A percentile compares a stretch with the other conserved stretches of the same genome.
These are phyloP conservation scores for Diabrotica undecimpunctata DNA, from an alignment of 1,140 invertebrate genomes.

Conservation along the genomic window DNA sequence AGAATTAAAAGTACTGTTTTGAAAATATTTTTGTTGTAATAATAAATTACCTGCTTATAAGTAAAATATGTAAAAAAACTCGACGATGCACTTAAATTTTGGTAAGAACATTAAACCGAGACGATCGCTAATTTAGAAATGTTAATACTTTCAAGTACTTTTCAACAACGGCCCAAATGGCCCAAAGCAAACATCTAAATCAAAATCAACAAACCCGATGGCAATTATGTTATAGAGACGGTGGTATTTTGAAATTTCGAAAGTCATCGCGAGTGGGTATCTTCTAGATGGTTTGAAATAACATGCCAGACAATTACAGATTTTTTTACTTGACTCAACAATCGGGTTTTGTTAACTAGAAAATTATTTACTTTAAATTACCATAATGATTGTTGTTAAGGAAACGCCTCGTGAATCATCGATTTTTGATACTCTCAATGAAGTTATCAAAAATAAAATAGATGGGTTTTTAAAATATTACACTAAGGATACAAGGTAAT, in stretches of 20 bases:
- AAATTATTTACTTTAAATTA: slow-evolving; percentile 3
- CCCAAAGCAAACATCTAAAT: neutral
- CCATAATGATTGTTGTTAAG: neutral
- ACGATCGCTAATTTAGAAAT: too few relatives aligned
- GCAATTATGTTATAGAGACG: slow-evolving; percentile 2
- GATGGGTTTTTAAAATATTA: too few relatives aligned
- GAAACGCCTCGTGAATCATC: neutral
- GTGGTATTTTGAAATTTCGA: neutral
- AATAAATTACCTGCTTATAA: too few relatives aligned
- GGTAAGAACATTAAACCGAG: too few relatives aligned
- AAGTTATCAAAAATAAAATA: too few relatives aligned
- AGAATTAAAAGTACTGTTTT: too few relatives aligned
- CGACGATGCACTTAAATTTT: too few relatives aligned
- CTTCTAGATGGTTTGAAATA: slow-evolving; percentile 3
- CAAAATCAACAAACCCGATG: neutral
- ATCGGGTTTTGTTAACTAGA: neutral
- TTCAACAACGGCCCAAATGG: neutral
- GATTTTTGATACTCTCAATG: too few relatives aligned
- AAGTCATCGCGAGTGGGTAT: neutral
- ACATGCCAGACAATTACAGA: slow-evolving; percentile 3
- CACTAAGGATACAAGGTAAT: too few relatives aligned
- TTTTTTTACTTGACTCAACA: neutral
- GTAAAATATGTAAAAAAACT: too few relatives aligned
- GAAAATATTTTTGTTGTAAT: too few relatives aligned
- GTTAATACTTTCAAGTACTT: too few relatives aligned